Evolutionary conservation across 2,888 invertebrate genomes (phyloP), one percentile per base, ranked within the genome.

Genomic region (Temnothorax ravouxi): DNA sequence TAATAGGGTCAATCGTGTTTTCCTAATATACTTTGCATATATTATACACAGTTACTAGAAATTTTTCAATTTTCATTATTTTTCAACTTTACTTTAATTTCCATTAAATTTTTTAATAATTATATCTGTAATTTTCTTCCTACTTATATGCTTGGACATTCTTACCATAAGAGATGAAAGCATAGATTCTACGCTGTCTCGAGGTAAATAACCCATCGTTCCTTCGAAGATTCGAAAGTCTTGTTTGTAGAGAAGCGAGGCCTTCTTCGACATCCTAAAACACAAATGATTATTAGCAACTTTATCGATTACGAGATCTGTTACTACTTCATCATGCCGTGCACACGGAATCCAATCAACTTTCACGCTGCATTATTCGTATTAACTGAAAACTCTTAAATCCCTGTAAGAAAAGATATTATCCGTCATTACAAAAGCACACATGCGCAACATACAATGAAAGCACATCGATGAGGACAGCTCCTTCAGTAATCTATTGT

Each of bases 121-220:
- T 38, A 11, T 5, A 9, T 41, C 21, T 25, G 18, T 9, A 47
- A 47, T 47, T 67, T 67, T 67, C 9, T 67, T 2, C 4, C 3
- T 41, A 8, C 0, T 64, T n/a, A n/a, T 13, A 34, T 64, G 29
- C n/a, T 66, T 34, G 15, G n/a, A n/a, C 2, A 50, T 77, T 54
- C 96, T 97, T 95, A 98, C 98, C 97, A 96, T 96, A 62, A 98
- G 95, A 89, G 97, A 97, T 74, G 96, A 95, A 89, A 97, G 96
- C 97, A 98, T 97, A 79, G 96, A 96, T 88, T 96, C 96, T 91
- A 97, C 96, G 94, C 96, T 97, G 93, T 96, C 96, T 89, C 96
- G 96, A 25, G 98, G 97, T 89, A 98, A 96, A 93, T 96, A 96
- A 83, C 96, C 96, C 90, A 97, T 96, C 90, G 96, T 96, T 87